Percentiles rank a stretch among this genome's conserved stretches.
These are phyloP conservation scores for Brassicogethes aeneus DNA, from an alignment of 2,888 invertebrate species.

Conservation along the genomic window DNA sequence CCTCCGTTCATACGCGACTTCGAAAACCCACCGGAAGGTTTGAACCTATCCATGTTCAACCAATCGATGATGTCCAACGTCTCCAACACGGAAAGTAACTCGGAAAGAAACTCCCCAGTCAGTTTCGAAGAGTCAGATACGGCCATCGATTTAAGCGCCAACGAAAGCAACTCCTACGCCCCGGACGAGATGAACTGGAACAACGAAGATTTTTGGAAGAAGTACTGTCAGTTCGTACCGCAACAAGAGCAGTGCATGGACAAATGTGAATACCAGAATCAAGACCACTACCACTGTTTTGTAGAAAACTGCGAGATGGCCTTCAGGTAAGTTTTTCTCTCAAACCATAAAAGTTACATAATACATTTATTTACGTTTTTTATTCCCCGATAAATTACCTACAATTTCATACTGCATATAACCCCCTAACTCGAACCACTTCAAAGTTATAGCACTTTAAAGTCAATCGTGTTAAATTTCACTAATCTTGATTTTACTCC, in stretches of 20 bases:
- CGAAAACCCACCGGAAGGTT: slow-evolving; percentile 37
- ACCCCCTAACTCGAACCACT: too few species aligned
- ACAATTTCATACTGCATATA: too few species aligned
- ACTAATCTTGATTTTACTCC: too few species aligned
- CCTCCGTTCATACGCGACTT: slow-evolving; percentile 42
- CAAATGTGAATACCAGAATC: slow-evolving; percentile 54
- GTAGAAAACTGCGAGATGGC: slow-evolving; percentile 68
- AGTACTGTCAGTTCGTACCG: slow-evolving; percentile 45
- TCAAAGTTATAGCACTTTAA: too few species aligned
- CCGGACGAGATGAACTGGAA: slow-evolving; percentile 28
- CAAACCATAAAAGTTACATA: not conserved
- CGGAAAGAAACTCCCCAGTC: slow-evolving; percentile 46
- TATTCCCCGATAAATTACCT: too few species aligned
- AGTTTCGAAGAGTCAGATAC: slow-evolving; percentile 39
- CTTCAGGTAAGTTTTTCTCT: slow-evolving; percentile 46
- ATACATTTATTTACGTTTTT: not conserved
- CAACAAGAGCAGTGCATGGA: slow-evolving; percentile 30
- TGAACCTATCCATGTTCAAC: slow-evolving; percentile 31
- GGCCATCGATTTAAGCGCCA: slow-evolving; percentile 39
- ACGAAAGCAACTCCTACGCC: slow-evolving; percentile 28
- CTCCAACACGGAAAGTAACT: slow-evolving; percentile 44
- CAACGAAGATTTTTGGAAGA: slow-evolving; percentile 49
- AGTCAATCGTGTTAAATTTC: too few species aligned
- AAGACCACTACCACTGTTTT: slow-evolving; percentile 83
- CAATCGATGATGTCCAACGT: slow-evolving; percentile 29